These are phyloP conservation scores for Stichodactyla mertensii DNA, from an alignment of 64 coral and sea anemone species.

Conservation along the genomic window DNA sequence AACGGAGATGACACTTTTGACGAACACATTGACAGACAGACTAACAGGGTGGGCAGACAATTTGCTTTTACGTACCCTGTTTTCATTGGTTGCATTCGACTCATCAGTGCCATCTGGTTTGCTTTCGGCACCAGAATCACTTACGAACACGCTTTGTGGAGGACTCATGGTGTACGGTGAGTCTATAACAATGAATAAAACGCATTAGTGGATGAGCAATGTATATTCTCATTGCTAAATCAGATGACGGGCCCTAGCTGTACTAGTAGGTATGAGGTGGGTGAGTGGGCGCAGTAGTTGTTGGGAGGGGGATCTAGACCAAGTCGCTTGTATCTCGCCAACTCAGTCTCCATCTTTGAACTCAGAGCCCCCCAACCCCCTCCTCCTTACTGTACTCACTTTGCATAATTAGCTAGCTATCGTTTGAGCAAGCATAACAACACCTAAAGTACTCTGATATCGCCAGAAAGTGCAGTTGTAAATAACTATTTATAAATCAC, in stretches of 20 bases:
- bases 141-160: constrained; percentile 65
- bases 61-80: neutral
- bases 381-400: no score
- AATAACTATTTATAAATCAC: neutral
- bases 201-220: no score
- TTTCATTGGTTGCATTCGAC: neutral
- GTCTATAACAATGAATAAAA: constrained; percentile 25
- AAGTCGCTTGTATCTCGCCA: no score
- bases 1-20: neutral
- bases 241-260: no score
- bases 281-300: no score
- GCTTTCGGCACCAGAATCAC: constrained; percentile 46
- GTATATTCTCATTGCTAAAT: no score
- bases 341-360: no score
- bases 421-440: neutral
- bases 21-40: neutral
- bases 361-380: no score
- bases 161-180: constrained; percentile 73
- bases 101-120: constrained; percentile 5
- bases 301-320: no score
- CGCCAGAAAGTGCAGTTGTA: no score
- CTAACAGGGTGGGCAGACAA: neutral
- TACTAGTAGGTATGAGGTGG: no score
- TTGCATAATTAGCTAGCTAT: neutral
- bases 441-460: neutral